Evolutionary conservation across 2,113 vertebrate species (phyloP).

Genomic region (Cheirogaleus medius): DNA sequence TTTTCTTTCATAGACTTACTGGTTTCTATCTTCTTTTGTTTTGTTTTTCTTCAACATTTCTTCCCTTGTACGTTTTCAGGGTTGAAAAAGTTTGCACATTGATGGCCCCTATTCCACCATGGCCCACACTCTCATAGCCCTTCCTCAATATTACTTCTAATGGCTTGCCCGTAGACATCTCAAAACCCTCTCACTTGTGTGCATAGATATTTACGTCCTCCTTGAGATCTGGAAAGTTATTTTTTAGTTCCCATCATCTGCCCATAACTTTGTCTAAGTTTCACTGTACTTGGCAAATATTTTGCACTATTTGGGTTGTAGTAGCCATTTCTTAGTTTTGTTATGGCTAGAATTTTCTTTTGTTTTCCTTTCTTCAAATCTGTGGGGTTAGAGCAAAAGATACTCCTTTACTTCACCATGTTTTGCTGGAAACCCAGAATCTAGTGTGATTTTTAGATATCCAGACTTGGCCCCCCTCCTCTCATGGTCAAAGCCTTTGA

Average conservation of each 20-base stretch:
- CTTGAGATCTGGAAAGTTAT: neutral
- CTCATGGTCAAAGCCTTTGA: neutral
- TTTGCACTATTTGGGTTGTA: neutral
- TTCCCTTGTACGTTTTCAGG: neutral
- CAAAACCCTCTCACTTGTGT: neutral
- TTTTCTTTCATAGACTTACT: neutral
- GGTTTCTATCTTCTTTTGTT: neutral
- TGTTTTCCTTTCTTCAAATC: neutral
- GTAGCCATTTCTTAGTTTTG: neutral
- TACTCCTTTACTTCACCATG: neutral
- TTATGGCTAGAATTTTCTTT: neutral
- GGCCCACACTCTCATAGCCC: neutral
- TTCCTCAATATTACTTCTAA: neutral
- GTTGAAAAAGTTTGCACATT: neutral
- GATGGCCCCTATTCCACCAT: neutral
- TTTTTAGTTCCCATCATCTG: neutral
- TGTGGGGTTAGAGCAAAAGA: neutral
- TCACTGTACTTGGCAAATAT: neutral
- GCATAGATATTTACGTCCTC: neutral
- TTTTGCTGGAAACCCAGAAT: conserved; percentile 7
- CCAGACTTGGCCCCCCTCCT: neutral
- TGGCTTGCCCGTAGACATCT: neutral
- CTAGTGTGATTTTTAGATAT: neutral
- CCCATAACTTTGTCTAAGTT: neutral
- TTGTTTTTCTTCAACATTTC: neutral